Evolutionary conservation across 2,113 vertebrate genomes (phyloP).

Genomic region (Balaeniceps rex): DNA sequence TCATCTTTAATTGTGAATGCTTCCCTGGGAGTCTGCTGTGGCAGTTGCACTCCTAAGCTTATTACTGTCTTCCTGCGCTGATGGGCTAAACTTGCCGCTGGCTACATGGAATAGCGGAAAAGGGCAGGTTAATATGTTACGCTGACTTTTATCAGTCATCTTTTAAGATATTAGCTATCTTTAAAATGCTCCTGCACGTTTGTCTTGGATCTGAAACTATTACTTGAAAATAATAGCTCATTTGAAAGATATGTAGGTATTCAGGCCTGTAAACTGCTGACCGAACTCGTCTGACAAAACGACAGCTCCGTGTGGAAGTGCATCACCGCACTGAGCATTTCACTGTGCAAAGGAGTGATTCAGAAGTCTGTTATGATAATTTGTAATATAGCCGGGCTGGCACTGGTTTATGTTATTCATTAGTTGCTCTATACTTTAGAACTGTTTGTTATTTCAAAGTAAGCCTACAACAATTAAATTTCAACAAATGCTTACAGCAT

Average conservation of each 20-base stretch:
- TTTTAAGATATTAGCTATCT: background rate
- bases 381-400: background rate
- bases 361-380: background rate
- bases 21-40: background rate
- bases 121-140: background rate
- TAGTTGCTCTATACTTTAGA: background rate
- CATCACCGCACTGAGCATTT: rapidly evolving
- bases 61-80: rapidly evolving
- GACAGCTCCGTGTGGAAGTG: background rate
- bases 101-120: background rate
- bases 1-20: background rate
- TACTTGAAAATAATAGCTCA: background rate
- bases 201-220: background rate
- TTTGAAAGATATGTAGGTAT: background rate
- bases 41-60: rapidly evolving
- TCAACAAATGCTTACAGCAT: background rate
- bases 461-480: background rate
- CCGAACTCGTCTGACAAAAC: background rate
- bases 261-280: background rate
- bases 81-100: background rate
- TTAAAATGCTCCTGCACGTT: background rate
- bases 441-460: background rate
- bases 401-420: background rate
- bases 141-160: background rate
- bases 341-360: background rate